These are phyloP conservation scores for Anguilla rostrata DNA, from an alignment of 2,113 vertebrate genomes.

Conservation along the genomic window DNA sequence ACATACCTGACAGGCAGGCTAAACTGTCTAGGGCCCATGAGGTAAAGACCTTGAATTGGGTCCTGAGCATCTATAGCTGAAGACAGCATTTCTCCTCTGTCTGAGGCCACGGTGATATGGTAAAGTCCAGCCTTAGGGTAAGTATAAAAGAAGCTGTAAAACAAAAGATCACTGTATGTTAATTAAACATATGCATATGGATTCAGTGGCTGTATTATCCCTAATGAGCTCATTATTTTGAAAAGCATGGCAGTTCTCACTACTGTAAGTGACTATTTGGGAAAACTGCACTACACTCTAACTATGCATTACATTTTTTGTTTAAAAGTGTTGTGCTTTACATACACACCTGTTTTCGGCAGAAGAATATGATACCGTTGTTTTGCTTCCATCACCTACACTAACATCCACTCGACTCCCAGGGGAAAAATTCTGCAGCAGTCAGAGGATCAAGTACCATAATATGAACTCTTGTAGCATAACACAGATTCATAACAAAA, in stretches of 20 bases:
- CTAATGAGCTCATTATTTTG: neutral
- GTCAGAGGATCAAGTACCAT: neutral
- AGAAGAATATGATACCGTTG: neutral
- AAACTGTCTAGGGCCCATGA: constrained; percentile 25
- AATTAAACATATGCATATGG: neutral
- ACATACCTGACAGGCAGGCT: constrained; percentile 28
- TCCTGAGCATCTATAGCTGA: constrained; percentile 34
- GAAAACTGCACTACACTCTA: too few species aligned
- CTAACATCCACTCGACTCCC: neutral
- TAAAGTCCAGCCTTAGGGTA: constrained; percentile 33
- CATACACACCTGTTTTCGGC: neutral
- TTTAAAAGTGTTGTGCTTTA: neutral
- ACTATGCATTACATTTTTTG: too few species aligned
- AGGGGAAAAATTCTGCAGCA: constrained; percentile 22
- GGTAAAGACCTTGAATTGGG: constrained; percentile 9
- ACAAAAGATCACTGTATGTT: neutral
- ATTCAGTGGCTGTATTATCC: neutral
- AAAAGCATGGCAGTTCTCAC: neutral
- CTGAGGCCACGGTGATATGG: constrained; percentile 18
- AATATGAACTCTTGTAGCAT: too few species aligned
- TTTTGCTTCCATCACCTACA: constrained; percentile 17
- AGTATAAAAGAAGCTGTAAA: constrained; percentile 31
- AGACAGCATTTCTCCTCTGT: constrained; percentile 10
- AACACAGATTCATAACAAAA: neutral
- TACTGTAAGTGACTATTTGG: neutral